A percentile compares a stretch with the other conserved stretches of the same genome.
phyloP scores from a whole-genome alignment of 2,888 invertebrate species.

The Liodrosophila aerea region DNA sequence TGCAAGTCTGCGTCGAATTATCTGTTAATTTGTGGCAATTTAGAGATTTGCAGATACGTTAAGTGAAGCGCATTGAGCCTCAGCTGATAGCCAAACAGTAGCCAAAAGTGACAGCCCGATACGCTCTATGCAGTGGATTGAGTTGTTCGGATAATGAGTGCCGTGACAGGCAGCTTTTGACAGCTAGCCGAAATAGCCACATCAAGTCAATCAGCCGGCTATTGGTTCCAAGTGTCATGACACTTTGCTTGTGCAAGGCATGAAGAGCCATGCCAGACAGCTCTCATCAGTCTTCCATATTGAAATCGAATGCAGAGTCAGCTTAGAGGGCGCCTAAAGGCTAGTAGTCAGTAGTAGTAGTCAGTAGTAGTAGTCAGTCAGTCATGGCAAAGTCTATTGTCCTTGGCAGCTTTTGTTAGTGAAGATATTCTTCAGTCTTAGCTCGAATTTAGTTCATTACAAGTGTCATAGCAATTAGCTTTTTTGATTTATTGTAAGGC shows the following conservation, averaged over 20 bases:
- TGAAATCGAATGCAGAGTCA: too few species aligned
- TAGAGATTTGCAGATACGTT: conserved; percentile 76
- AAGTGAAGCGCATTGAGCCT: conserved; percentile 63
- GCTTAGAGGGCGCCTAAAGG: too few species aligned
- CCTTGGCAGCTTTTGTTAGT: too few species aligned
- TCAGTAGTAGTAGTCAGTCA: too few species aligned
- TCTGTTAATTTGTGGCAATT: conserved; percentile 80
- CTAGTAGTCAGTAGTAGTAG: too few species aligned
- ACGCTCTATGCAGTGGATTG: conserved; percentile 30
- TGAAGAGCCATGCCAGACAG: too few species aligned
- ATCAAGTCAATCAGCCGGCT: too few species aligned
- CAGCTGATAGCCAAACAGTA: conserved; percentile 61
- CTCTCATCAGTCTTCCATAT: too few species aligned
- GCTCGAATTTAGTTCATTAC: too few species aligned
- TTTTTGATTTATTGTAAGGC: background rate
- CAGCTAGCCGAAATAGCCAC: background rate
- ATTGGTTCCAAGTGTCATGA: background rate
- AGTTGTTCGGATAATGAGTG: conserved; percentile 39
- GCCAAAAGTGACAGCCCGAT: conserved; percentile 9
- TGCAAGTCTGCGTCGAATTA: conserved; percentile 63
- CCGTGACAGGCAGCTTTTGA: background rate
- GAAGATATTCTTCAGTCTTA: too few species aligned
- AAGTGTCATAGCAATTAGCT: conserved; percentile 8
- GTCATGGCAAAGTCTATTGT: too few species aligned
- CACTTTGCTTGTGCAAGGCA: background rate